Base-by-base conservation (phyloP, 2,888 invertebrate species). In the Ariolimax columbianus region DNA sequence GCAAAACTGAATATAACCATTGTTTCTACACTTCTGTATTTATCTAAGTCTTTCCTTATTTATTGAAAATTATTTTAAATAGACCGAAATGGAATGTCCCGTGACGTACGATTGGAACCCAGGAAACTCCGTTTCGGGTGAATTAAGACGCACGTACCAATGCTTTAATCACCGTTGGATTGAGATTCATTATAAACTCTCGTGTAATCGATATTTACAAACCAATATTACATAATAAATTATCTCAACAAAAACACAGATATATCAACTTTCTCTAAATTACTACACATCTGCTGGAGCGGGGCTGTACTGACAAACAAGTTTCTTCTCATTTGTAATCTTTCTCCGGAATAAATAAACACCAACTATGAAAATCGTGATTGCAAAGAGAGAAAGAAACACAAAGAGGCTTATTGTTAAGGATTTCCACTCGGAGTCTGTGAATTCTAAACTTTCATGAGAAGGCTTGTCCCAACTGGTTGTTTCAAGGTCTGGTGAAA, bases 291-390 rank as follows among this genome's bases (percentile, higher is more conserved):
- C 40, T 38, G 38, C 82, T 30, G 59, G 40, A 19, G 82, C 75
- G 1, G 82, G 75, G 7, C 40, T 75, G 66, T 82, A 82, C 47
- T 82, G 43, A 43, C 40, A 82, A 36, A 40, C 23, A 6, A 82
- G 23, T 19, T 66, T 77, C 19, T 77, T 70, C 51, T 68, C 38
- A n/a, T 9, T 77, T n/a, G n/a, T 1, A 19, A 36, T 30, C 30
- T 43, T 43, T 38, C 68, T 66, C 38, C 63, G 40, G 43, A 47
- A 33, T 33, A 63, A 33, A 40, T 23, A 43, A 43, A 77, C 30
- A 1, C 66, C 66, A 17, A 63, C n/a, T 11, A 83, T 17, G 9
- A 66, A 43, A 51, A 77, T 51, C 9, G 36, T 3, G 14, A 68
- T n/a, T 17, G 51, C 47, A 40, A 55, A 36, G 17, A 73, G 30